Conservation (phyloP, 2,888 invertebrate species). For the Myopa testacea region DNA sequence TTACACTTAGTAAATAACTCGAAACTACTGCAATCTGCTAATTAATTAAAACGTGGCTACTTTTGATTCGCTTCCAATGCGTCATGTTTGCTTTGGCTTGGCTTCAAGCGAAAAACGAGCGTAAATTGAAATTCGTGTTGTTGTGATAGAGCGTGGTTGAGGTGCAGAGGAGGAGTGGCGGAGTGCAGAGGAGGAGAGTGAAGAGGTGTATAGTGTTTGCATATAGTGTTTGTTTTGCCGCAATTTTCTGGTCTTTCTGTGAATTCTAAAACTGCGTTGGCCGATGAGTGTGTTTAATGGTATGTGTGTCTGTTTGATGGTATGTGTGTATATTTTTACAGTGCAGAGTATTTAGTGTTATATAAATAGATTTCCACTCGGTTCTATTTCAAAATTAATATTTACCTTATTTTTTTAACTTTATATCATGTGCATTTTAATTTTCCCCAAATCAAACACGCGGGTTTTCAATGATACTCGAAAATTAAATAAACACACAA, state of each 20-base stretch:
- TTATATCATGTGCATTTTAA: neutral
- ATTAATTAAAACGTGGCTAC: slow-evolving; percentile 26
- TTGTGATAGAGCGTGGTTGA: neutral
- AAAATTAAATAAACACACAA: too few relatives aligned
- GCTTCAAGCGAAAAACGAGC: slow-evolving; percentile 15
- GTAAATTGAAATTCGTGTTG: neutral
- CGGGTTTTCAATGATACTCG: too few relatives aligned
- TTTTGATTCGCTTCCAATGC: slow-evolving; percentile 4
- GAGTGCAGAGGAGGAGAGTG: neutral
- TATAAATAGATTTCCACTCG: neutral
- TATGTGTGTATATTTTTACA: neutral
- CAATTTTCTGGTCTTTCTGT: slow-evolving; percentile 3
- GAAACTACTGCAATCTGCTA: slow-evolving; percentile 32
- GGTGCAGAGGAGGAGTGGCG: neutral
- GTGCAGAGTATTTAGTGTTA: neutral
- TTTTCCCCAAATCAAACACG: neutral
- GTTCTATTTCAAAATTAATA: neutral
- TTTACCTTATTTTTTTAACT: neutral
- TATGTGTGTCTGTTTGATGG: too few relatives aligned
- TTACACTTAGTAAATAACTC: slow-evolving; percentile 4
- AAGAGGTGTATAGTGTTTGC: neutral
- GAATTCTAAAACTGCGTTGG: neutral
- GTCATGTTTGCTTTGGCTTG: slow-evolving; percentile 17
- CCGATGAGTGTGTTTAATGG: neutral
- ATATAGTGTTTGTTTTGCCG: neutral